phyloP scores from a whole-genome alignment of 2,113 vertebrate species.

The Stigmatopora argus region DNA sequence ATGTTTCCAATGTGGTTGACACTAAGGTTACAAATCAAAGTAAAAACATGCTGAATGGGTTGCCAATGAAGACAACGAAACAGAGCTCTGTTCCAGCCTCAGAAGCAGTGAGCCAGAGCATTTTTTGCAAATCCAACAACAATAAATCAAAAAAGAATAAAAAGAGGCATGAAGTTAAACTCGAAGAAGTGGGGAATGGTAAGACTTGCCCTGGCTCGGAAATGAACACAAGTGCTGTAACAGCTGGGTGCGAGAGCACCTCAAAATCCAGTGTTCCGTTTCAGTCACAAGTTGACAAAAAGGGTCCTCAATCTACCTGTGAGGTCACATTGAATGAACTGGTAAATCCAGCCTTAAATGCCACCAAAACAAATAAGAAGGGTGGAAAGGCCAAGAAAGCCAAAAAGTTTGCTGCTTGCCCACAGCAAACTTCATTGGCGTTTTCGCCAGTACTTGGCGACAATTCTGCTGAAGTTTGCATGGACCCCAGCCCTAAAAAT shows the following conservation, averaged over 20 bases:
- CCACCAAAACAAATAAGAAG: constrained; percentile 22
- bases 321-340: background rate
- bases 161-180: background rate
- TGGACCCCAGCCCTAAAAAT: background rate
- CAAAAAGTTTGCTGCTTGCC: background rate
- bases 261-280: background rate
- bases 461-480: background rate
- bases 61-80: no score
- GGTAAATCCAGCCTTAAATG: background rate
- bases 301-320: background rate
- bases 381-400: background rate
- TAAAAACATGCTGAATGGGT: background rate
- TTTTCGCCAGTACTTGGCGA: background rate
- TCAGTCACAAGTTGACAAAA: background rate
- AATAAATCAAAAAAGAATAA: background rate
- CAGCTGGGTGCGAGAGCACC: background rate
- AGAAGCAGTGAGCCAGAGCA: background rate
- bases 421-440: background rate
- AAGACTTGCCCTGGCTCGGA: background rate
- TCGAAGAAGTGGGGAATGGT: background rate
- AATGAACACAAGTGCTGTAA: background rate
- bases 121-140: background rate
- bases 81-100: background rate
- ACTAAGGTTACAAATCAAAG: background rate
- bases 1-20: background rate